These are phyloP conservation scores for Pristiophorus japonicus DNA, from an alignment of 2,113 vertebrate species.

Conservation along the genomic window DNA sequence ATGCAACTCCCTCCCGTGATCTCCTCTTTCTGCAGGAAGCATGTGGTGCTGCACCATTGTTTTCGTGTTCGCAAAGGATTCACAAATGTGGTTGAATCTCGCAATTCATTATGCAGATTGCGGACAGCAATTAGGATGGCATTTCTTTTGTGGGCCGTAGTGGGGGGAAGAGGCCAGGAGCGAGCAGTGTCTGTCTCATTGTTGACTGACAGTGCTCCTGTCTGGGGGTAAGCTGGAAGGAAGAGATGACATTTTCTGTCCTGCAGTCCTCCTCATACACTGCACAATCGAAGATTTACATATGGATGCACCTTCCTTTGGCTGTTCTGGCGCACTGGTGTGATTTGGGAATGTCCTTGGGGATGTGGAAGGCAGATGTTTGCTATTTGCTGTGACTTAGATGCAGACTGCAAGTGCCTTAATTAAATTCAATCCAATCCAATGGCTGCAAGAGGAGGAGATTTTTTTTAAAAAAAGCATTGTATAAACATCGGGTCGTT, in stretches of 20 bases:
- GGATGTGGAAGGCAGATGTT: neutral
- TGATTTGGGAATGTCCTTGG: neutral
- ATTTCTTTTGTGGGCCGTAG: neutral
- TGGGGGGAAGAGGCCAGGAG: neutral
- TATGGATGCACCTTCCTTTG: neutral
- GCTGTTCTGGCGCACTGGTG: neutral
- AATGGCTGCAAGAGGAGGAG: neutral
- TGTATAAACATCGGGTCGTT: neutral
- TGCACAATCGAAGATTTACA: neutral
- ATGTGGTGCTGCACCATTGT: neutral
- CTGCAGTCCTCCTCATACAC: neutral
- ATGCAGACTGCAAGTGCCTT: neutral
- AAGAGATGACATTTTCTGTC: neutral
- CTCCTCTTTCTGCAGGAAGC: neutral
- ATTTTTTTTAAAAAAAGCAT: neutral
- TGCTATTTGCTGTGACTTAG: neutral
- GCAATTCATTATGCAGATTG: conserved; percentile 20
- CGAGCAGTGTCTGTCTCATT: neutral
- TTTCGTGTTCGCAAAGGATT: conserved; percentile 13
- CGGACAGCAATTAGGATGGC: conserved; percentile 13
- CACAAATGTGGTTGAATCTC: neutral
- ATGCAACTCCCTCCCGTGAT: neutral
- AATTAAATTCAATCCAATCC: neutral
- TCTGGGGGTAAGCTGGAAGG: neutral
- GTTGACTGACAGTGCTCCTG: neutral